Evolutionary conservation across 2,888 invertebrate species (phyloP).

Genomic region (Salticus scenicus): DNA sequence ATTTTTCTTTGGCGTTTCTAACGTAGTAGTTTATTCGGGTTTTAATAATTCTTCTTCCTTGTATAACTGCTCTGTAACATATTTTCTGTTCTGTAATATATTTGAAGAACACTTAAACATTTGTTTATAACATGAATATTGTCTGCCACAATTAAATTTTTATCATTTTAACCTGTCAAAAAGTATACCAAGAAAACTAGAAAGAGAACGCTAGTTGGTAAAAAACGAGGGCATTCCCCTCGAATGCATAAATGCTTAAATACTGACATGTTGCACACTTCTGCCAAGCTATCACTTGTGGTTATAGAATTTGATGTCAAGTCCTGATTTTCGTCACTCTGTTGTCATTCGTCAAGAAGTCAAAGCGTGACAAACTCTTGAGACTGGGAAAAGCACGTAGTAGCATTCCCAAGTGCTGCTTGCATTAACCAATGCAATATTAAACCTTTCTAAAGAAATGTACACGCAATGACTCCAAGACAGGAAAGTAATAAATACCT

Average conservation of each 20-base stretch:
- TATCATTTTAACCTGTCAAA: no score
- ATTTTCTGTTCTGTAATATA: no score
- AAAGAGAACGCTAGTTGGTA: no score
- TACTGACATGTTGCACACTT: not conserved
- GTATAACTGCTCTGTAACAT: no score
- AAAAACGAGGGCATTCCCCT: not conserved
- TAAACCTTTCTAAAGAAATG: slow-evolving; percentile 3
- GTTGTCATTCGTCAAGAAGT: slow-evolving; percentile 36
- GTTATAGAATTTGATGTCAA: not conserved
- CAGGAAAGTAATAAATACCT: not conserved
- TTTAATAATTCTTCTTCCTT: no score
- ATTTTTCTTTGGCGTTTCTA: no score
- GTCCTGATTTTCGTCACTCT: not conserved
- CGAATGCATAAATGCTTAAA: not conserved
- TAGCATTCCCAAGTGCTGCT: slow-evolving; percentile 16
- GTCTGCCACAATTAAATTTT: no score
- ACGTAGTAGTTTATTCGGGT: no score
- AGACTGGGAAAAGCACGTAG: slow-evolving; percentile 33
- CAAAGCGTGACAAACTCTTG: slow-evolving; percentile 12
- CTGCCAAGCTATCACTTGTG: not conserved
- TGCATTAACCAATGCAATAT: not conserved
- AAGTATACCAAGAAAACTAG: no score
- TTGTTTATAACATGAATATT: no score
- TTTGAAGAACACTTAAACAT: no score
- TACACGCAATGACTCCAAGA: slow-evolving; percentile 19